Conservation (phyloP, 2,797 vertebrate species). For the Protosalanx chinensis region DNA sequence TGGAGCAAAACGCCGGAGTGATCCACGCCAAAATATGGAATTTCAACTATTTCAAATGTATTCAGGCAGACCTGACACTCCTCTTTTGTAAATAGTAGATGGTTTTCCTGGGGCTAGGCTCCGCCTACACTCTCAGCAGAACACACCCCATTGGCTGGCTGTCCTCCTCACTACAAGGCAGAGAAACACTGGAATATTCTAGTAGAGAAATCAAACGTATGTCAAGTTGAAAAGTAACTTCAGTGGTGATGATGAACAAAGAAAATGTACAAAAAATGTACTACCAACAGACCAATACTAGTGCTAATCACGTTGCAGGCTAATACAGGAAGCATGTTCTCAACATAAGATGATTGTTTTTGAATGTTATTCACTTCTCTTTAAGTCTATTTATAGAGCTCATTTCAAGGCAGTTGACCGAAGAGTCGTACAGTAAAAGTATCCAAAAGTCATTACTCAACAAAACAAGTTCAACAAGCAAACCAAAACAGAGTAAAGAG, state of each 20-base stretch:
- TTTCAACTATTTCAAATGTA: conserved; percentile 5
- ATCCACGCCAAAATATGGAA: conserved; percentile 6
- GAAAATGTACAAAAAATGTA: no score
- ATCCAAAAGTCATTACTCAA: no score
- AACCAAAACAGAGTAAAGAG: not conserved
- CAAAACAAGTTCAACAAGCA: not conserved
- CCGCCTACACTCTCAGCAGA: conserved; percentile 60
- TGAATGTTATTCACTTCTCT: no score
- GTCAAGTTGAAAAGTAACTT: not conserved
- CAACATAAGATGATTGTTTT: no score
- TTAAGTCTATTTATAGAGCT: no score
- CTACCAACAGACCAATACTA: no score
- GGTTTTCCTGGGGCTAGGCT: conserved; percentile 53
- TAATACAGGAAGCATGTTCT: no score
- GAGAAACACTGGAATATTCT: not conserved
- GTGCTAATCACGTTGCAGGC: no score
- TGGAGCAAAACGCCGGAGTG: not conserved
- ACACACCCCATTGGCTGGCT: conserved; percentile 38
- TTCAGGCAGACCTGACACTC: conserved; percentile 41
- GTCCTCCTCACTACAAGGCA: not conserved
- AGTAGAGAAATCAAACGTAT: not conserved
- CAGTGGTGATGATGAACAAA: no score
- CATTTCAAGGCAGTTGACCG: no score
- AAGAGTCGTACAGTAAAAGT: no score
- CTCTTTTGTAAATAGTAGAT: conserved; percentile 30